Base-by-base conservation (phyloP, 2,797 vertebrate species). In the Tapera naevia region DNA sequence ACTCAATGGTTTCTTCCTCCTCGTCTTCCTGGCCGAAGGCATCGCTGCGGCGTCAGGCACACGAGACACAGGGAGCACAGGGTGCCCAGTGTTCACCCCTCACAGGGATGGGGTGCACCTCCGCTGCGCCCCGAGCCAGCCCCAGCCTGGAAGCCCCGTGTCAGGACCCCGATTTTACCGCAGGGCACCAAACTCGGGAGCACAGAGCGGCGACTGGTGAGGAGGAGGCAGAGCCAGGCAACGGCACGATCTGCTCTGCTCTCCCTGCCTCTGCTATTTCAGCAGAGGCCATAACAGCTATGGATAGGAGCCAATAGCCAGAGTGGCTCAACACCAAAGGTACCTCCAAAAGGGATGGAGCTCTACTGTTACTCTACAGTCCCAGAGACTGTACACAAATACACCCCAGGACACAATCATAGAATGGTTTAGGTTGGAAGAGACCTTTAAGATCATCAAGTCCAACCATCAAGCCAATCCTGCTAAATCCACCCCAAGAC, bases 181-280 rank as follows among this genome's bases (percentile, higher is more conserved):
- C 93, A 51, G 98, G 98, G 97, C 98, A 97, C 94, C 95, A 67
- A 97, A 95, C 98, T 95, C 61, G 62, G 95, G 95, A 75, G 75
- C 97, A 98, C 98, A 98, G 98, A 98, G 98, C 98, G 85, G 89
- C 64, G 87, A 98, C 97, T 98, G 98, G 98, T 93, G 97, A 97
- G 96, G 94, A 81, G 67, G 95, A 97, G 98, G 98, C 98, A 98
- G 97, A 97, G 87, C 30, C 74, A 28, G 46, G 9, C 61, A 39
- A 70, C 9, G 80, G 96, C 71, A 91, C 94, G 89, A 94, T 54
- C 84, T 73, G 83, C 87, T 82, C 13, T 41, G 93, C 91, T 87
- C 79, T 69, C 7, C 13, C 87, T 84, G 88, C 92, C 81, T 93
- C 67, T 65, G 67, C 35, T 24, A 33, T 2, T 33, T 25, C 32